phyloP scores from a whole-genome alignment of 1,140 invertebrate species.

The Eriocheir sinensis region DNA sequence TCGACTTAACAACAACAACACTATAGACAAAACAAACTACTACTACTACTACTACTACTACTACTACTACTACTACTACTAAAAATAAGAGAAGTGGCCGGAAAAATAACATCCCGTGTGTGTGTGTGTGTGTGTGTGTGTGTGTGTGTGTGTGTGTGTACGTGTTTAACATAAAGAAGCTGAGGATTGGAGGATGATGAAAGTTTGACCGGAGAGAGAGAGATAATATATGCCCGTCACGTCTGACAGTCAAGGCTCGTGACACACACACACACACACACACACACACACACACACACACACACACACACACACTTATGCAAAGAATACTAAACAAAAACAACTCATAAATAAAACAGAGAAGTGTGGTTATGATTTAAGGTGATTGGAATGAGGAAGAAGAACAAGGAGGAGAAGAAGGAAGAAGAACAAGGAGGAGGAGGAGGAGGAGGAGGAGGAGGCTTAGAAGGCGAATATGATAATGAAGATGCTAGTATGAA shows the following conservation, averaged over 20 bases:
- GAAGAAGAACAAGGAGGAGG: background rate
- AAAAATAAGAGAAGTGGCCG: background rate
- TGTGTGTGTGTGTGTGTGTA: slow-evolving; percentile 17
- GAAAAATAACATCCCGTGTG: background rate
- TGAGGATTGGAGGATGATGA: background rate
- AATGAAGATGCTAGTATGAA: background rate
- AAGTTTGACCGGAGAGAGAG: background rate
- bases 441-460: background rate
- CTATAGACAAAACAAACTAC: background rate
- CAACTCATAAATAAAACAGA: too few relatives aligned
- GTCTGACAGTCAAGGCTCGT: background rate
- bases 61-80: slow-evolving; percentile 20
- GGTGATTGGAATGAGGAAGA: background rate
- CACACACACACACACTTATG: too few relatives aligned
- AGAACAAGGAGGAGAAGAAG: background rate
- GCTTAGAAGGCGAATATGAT: background rate
- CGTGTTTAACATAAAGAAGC: background rate
- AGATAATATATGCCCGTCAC: background rate
- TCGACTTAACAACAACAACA: background rate
- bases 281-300: slow-evolving; percentile 21
- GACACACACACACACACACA: background rate
- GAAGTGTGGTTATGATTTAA: too few relatives aligned
- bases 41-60: background rate
- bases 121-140: slow-evolving; percentile 14
- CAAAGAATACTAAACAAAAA: background rate